These are phyloP conservation scores for Cyanoramphus novaezelandiae DNA, from an alignment of 2,113 vertebrate species.

Conservation along the genomic window DNA sequence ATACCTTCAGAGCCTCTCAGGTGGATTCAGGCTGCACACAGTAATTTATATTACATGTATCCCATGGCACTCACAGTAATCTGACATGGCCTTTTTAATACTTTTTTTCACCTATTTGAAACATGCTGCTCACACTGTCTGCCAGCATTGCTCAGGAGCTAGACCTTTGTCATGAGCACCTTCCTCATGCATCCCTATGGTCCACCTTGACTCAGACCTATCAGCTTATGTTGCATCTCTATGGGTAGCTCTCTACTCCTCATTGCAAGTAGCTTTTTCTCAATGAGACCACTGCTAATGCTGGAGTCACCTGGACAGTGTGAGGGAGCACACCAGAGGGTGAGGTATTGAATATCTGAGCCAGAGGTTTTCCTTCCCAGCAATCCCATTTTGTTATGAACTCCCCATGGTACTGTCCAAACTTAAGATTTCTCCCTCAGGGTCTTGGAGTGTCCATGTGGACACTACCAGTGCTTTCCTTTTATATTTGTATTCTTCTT, in stretches of 20 bases:
- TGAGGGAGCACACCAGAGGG: neutral
- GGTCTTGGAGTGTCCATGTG: rapidly evolving
- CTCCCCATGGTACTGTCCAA: neutral
- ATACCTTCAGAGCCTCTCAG: neutral
- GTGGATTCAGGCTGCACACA: neutral
- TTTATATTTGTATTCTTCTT: neutral
- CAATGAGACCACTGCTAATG: neutral
- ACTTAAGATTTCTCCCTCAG: neutral
- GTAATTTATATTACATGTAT: neutral
- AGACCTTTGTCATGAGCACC: neutral
- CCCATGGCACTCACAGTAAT: too few species aligned
- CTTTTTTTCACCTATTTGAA: neutral
- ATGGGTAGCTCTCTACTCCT: neutral
- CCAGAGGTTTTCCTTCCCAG: neutral
- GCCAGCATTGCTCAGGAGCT: neutral
- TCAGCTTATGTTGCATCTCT: neutral
- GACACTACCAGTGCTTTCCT: neutral
- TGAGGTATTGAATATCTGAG: neutral
- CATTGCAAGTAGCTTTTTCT: neutral
- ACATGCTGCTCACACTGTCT: neutral
- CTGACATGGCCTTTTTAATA: neutral
- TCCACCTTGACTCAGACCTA: neutral
- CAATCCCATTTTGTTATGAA: neutral
- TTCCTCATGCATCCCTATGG: neutral
- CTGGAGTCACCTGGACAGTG: neutral